A percentile compares a stretch with the other conserved stretches of the same genome.
Conservation (phyloP, 2,888 invertebrate species). For the Petrolisthes manimaculis region DNA sequence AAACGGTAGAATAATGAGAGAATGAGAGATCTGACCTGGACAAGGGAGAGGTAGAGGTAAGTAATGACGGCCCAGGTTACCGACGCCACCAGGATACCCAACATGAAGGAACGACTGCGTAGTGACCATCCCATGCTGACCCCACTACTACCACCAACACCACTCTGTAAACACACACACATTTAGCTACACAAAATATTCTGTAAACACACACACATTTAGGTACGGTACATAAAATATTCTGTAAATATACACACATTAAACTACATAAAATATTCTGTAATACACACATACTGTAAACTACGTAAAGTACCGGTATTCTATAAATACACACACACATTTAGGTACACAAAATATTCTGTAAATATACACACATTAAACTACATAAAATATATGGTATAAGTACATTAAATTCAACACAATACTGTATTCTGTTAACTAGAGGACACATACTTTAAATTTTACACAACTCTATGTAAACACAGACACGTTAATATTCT, state of each 20-base stretch:
- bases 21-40: conserved; percentile 27
- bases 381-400: too few relatives aligned
- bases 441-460: too few relatives aligned
- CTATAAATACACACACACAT: too few relatives aligned
- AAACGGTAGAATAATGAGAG: not conserved
- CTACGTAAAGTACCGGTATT: too few relatives aligned
- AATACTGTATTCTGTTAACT: too few relatives aligned
- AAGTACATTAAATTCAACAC: too few relatives aligned
- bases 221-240: not conserved
- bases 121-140: conserved; percentile 29
- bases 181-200: not conserved
- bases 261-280: too few relatives aligned
- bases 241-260: not conserved
- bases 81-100: conserved; percentile 58
- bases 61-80: conserved; percentile 53
- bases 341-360: too few relatives aligned
- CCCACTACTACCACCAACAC: not conserved
- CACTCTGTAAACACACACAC: not conserved
- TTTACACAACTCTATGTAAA: too few relatives aligned
- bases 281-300: too few relatives aligned
- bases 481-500: too few relatives aligned
- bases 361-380: too few relatives aligned
- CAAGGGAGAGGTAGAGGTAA: conserved; percentile 49
- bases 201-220: not conserved
- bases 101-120: conserved; percentile 54